These are phyloP conservation scores for Pimpla rufipes DNA, from an alignment of 2,888 invertebrate species.

Conservation along the genomic window DNA sequence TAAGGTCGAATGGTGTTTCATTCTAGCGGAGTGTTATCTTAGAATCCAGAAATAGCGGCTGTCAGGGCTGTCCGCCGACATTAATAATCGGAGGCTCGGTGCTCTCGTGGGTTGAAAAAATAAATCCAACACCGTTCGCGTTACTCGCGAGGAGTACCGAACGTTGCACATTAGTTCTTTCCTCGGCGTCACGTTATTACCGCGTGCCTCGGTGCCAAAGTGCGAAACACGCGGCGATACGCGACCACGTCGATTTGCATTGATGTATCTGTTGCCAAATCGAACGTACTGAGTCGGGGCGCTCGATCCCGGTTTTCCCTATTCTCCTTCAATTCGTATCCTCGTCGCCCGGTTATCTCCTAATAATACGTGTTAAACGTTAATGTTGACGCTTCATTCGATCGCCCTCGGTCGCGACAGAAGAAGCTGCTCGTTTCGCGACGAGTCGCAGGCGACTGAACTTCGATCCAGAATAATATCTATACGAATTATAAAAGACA, in stretches of 20 bases:
- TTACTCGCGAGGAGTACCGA: background rate
- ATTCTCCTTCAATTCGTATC: constrained; percentile 14
- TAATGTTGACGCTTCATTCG: constrained; percentile 33
- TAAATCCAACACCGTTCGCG: background rate
- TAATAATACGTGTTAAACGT: constrained; percentile 21
- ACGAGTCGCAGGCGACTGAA: constrained; percentile 45
- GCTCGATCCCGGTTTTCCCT: background rate
- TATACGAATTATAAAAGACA: constrained; percentile 13
- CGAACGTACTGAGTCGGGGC: constrained; percentile 4
- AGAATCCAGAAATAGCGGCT: constrained; percentile 12
- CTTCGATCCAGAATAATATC: constrained; percentile 38
- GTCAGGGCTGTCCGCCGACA: background rate
- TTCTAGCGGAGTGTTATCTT: constrained; percentile 2
- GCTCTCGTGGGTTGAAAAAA: background rate
- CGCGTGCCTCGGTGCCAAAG: constrained; percentile 22
- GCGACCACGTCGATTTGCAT: background rate
- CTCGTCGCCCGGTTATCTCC: background rate
- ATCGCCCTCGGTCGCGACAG: constrained; percentile 32
- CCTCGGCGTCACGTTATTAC: background rate
- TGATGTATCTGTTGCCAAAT: constrained; percentile 29
- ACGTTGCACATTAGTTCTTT: background rate
- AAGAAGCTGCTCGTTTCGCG: constrained; percentile 9
- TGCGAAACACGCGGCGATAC: background rate
- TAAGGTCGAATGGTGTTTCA: constrained; percentile 24
- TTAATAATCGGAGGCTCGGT: background rate